Evolutionary conservation across 1,140 invertebrate genomes (phyloP), one percentile per base, ranked within the genome.

Genomic region (Maniola jurtina): DNA sequence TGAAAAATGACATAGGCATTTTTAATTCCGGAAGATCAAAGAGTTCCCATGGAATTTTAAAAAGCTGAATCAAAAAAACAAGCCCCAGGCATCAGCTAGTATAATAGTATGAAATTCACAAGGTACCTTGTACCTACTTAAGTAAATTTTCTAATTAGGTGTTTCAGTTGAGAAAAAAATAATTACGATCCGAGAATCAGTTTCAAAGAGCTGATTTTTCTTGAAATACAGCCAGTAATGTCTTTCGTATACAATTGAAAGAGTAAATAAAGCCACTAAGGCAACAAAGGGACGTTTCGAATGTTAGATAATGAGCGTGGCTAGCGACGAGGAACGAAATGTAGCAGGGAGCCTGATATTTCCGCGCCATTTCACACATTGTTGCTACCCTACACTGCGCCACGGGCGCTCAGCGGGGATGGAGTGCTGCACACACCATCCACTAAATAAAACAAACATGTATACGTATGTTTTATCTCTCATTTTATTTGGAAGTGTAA

Each of bases 221-320:
- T 60, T 38, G 13, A 57, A 67, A 61, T 57, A 57, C 54, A 61
- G 40, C 5, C 55, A 16, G 35, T 63, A 76, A 77, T 82, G 52
- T 71, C 50, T 60, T 65, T 69, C 60, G 61, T 71, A 70, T 56
- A 61, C 69, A 75, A 72, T 68, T 70, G 66, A 64, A 70, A 64
- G 67, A 83, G 81, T 88, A 89, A 89, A 89, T 90, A 88, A 87
- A 88, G 86, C 77, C 79, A 88, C 83, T 87, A 83, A 80, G 76
- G 73, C 79, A 80, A 81, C 75, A 85, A 82, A 82, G 75, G 77
- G 83, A 73, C 79, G 73, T 81, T 83, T 64, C 72, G 71, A 82
- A 83, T 72, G 77, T 77, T 74, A 84, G 84, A 85, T 90, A 90
- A 88, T 88, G 86, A 84, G 78, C 77, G 81, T 76, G 74, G 74